Evolutionary conservation across 1,140 invertebrate genomes (phyloP).

Genomic region (Zaprionus africanus): DNA sequence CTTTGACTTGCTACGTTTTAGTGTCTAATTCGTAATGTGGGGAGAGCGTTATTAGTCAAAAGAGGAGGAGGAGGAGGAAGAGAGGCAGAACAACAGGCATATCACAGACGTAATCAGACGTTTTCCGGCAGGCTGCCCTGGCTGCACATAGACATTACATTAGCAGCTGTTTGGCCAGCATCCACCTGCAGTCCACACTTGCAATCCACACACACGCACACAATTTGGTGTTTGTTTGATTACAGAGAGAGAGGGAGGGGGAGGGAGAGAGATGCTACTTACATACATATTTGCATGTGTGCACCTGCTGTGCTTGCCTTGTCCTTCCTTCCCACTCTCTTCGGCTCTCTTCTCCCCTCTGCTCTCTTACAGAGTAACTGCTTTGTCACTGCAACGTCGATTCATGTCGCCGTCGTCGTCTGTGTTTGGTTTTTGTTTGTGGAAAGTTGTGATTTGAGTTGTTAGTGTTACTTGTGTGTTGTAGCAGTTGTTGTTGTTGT

Average conservation of each 20-base stretch:
- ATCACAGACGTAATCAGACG: constrained; percentile 38
- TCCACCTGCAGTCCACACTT: constrained; percentile 45
- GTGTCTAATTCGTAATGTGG: constrained; percentile 6
- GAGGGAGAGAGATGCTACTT: constrained; percentile 21
- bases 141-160: constrained; percentile 16
- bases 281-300: constrained; percentile 55
- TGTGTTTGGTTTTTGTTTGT: constrained; percentile 47
- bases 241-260: constrained; percentile 32
- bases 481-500: constrained; percentile 21
- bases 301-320: constrained; percentile 44
- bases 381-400: constrained; percentile 26
- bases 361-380: not conserved
- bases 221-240: constrained; percentile 61
- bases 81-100: not conserved
- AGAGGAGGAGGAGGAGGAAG: not conserved
- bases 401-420: constrained; percentile 65
- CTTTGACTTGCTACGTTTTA: constrained; percentile 38
- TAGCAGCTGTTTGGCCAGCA: constrained; percentile 36
- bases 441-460: constrained; percentile 78
- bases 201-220: constrained; percentile 1
- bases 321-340: not conserved
- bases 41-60: not conserved
- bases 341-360: not conserved
- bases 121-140: constrained; percentile 52
- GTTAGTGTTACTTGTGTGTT: constrained; percentile 31